phyloP scores from a whole-genome alignment of 2,113 vertebrate genomes.

The Ciconia boyciana region DNA sequence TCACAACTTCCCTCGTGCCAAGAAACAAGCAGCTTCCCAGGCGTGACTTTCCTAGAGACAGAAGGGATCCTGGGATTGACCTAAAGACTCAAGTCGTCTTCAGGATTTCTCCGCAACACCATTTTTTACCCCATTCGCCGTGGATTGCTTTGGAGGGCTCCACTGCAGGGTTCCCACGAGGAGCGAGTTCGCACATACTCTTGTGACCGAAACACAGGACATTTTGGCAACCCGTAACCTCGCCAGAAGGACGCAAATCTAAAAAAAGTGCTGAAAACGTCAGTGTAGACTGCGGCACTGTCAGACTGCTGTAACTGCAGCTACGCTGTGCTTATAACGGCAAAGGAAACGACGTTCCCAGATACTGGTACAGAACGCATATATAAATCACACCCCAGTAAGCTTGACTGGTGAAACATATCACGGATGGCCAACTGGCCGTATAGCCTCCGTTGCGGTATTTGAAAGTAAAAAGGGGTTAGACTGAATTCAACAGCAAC shows the following conservation, averaged over 20 bases:
- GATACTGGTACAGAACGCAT: background rate
- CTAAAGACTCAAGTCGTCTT: background rate
- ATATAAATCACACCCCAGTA: background rate
- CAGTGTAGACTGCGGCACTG: background rate
- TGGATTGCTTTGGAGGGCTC: background rate
- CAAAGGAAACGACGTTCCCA: background rate
- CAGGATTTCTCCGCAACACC: background rate
- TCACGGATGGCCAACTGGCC: background rate
- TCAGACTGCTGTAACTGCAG: background rate
- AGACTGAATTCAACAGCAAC: no score
- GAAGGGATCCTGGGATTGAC: background rate
- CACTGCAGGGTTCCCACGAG: background rate
- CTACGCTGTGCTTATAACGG: background rate
- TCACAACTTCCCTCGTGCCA: background rate
- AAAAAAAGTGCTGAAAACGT: background rate
- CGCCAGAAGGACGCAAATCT: background rate
- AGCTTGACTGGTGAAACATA: background rate
- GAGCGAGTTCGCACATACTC: background rate
- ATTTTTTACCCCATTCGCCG: background rate
- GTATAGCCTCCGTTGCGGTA: background rate
- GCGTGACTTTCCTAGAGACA: background rate
- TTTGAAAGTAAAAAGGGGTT: background rate
- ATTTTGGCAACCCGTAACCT: background rate
- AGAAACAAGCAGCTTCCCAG: background rate
- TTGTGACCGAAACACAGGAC: background rate